Evolutionary conservation across 2,113 vertebrate genomes (phyloP).

Genomic region (Sciurus niger): DNA sequence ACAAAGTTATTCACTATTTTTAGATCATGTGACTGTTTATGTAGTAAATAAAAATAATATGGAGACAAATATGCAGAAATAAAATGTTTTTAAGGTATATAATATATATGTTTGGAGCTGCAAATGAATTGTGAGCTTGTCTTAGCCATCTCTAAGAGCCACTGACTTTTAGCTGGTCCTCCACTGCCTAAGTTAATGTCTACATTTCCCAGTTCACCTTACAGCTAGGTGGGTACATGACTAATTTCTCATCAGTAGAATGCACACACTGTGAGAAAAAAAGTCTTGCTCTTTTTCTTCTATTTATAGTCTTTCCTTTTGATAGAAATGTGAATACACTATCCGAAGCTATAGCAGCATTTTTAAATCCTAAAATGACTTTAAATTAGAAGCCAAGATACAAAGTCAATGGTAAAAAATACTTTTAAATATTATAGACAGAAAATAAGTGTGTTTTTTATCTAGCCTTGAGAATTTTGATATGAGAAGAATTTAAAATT

Average conservation of each 20-base stretch:
- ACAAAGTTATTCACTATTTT: too few relatives aligned
- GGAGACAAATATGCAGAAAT: too few relatives aligned
- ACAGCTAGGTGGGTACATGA: background rate
- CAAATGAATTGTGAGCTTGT: too few relatives aligned
- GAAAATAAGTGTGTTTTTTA: background rate
- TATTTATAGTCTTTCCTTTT: background rate
- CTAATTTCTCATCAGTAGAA: background rate
- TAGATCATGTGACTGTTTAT: too few relatives aligned
- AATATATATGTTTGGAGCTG: too few relatives aligned
- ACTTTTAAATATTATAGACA: slow-evolving; percentile 17
- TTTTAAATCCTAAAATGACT: background rate
- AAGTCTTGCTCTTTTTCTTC: background rate
- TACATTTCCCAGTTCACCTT: background rate
- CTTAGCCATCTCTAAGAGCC: background rate
- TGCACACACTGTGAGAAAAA: background rate
- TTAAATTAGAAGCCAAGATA: background rate
- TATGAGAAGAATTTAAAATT: background rate
- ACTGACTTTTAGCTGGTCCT: background rate
- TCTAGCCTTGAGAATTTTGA: slow-evolving; percentile 10
- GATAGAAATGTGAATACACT: background rate
- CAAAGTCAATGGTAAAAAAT: background rate
- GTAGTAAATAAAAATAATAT: too few relatives aligned
- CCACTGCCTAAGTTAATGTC: background rate
- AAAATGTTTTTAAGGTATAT: too few relatives aligned
- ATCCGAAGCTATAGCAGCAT: background rate